Evolutionary conservation across 2,888 invertebrate species (phyloP), one percentile per base, ranked within the genome.

Genomic region (Ornithoptera alexandrae): DNA sequence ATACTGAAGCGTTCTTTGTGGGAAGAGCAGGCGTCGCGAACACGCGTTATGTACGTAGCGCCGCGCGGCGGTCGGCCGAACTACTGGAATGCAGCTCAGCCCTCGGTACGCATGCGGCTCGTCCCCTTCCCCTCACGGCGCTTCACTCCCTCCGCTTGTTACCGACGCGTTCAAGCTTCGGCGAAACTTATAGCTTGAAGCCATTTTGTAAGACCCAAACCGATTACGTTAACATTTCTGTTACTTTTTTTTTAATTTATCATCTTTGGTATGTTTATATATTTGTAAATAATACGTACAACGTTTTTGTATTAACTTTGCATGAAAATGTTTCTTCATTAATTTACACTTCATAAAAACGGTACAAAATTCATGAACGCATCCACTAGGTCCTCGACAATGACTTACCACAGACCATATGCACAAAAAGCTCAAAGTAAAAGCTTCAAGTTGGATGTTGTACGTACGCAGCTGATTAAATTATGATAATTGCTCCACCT

Each of bases 1-100:
- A 89, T 89, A 87, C 85, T 86, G 84, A 86, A 87, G 87, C 87
- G 90, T 91, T 90, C 92, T 93, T 92, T 92, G 92, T 93, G 90
- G 86, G 85, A 82, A 77, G 84, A 83, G 80, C 84, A 83, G 81
- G 84, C 83, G 87, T 77, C 86, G 86, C 85, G 84, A 78, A 76
- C 73, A 73, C 74, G 76, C 67, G 59, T 75, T 72, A 76, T 73
- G 74, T 77, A 76, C 89, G 88, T 84, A 76, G 83, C 87, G 84
- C 86, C 84, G 84, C 79, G 85, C 89, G 88, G 89, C 82, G 83
- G 81, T 80, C 84, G 83, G 82, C 75, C 83, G 84, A 87, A 90
- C 89, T 92, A 93, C 85, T 91, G 91, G 91, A 90, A 92, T 92
- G 92, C 87, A 83, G 87, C 80, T 79, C 84, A 79, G 78, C 79